A percentile compares a stretch with the other conserved stretches of the same genome.
Conservation (phyloP, 1,140 invertebrate species). For the Scylla paramamosain region DNA sequence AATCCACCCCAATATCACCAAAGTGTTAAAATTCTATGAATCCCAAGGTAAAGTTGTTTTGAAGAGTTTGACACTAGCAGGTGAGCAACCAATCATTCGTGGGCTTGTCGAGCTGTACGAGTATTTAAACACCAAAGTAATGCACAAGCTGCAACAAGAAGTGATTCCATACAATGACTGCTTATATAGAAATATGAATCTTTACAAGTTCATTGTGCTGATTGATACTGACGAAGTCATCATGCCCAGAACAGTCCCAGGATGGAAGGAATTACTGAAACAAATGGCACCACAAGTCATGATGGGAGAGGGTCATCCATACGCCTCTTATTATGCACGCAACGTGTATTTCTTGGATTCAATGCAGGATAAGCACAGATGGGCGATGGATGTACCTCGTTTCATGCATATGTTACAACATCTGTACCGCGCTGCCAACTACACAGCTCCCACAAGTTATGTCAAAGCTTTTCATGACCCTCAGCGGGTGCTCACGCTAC, state of each 20-base stretch:
- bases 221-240: constrained; percentile 94
- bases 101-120: constrained; percentile 94
- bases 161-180: constrained; percentile 98
- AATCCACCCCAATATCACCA: constrained; percentile 95
- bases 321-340: constrained; percentile 93
- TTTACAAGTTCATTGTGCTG: constrained; percentile 93
- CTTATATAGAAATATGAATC: constrained; percentile 94
- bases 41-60: constrained; percentile 88
- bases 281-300: constrained; percentile 84
- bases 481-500: constrained; percentile 91
- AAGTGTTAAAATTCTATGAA: constrained; percentile 91
- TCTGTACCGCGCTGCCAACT: constrained; percentile 93
- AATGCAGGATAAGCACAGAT: constrained; percentile 89
- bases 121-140: constrained; percentile 88
- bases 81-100: constrained; percentile 93
- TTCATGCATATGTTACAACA: constrained; percentile 97
- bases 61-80: constrained; percentile 92
- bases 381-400: constrained; percentile 90
- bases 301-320: constrained; percentile 86
- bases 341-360: constrained; percentile 98
- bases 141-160: constrained; percentile 96
- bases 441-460: constrained; percentile 95
- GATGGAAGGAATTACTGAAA: constrained; percentile 90
- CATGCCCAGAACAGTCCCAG: constrained; percentile 85
- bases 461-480: constrained; percentile 97